Evolutionary conservation across 2,888 invertebrate genomes (phyloP), one percentile per base, ranked within the genome.

Genomic region (Drosophila niveifrons): DNA sequence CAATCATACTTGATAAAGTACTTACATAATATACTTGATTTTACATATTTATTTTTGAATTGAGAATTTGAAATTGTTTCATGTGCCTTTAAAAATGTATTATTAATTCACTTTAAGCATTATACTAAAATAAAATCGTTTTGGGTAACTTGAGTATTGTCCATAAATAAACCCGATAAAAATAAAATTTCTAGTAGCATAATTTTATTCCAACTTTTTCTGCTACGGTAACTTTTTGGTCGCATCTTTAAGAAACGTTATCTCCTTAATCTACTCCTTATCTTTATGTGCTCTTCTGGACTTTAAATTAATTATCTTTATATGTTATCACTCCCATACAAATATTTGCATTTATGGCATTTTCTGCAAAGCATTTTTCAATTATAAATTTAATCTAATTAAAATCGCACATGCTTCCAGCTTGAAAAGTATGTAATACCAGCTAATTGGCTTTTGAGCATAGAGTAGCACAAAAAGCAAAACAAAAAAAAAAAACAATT

Each of bases 311-410:
- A 36, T 11, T n/a, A n/a, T n/a, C 2, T 10, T 31, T 11, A 23
- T 28, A 10, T 34, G 31, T 17, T 50, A 34, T 46, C 46, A 9
- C 2, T 15, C 13, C 3, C 1, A 13, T 31, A 8, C 31, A 18
- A 36, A 36, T n/a, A 36, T 43, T 28, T 39, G 41, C 41, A 23
- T 23, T 39, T 41, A 28, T 28, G 11, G 3, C 15, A 8, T 29
- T 53, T n/a, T 15, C 82, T 82, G 71, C 52, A 73, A 80, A 51
- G 68, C 75, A 82, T 78, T 80, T 85, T 80, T 85, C 62, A 80
- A 82, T 82, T 85, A 85, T 74, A 78, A 74, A 75, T 80, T 67
- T 72, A 82, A 71, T 72, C 65, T 69, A 70, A 73, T 77, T 63
- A 73, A 53, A 43, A 48, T 46, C 56, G 58, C 66, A 71, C 58